Evolutionary conservation across 2,113 vertebrate genomes (phyloP).

Genomic region (Oryzias curvinotus): DNA sequence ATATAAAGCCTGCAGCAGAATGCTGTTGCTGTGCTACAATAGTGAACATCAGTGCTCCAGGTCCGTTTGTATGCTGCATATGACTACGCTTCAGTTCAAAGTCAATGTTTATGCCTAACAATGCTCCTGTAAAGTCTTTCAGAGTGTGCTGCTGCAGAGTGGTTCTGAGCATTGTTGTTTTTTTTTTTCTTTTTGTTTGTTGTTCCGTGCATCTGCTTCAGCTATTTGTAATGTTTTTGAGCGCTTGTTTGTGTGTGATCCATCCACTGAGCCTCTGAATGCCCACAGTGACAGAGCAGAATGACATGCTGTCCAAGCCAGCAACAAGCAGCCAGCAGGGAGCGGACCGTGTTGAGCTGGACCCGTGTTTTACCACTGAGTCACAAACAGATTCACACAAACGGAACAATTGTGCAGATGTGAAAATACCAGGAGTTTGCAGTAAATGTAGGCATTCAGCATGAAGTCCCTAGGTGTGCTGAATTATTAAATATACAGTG

Average conservation of each 20-base stretch:
- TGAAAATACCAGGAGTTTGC: constrained; percentile 13
- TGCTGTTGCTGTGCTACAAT: constrained; percentile 43
- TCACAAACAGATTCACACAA: constrained; percentile 25
- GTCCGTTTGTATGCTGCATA: constrained; percentile 20
- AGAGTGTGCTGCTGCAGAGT: constrained; percentile 28
- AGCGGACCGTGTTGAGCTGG: constrained; percentile 21
- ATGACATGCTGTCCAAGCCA: constrained; percentile 55
- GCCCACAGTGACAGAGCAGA: constrained; percentile 52
- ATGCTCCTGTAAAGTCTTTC: constrained; percentile 35
- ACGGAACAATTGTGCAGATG: constrained; percentile 21
- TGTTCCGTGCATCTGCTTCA: background rate
- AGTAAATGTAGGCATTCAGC: constrained; percentile 11
- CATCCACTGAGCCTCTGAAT: constrained; percentile 58
- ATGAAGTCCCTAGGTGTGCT: constrained; percentile 16
- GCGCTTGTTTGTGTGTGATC: constrained; percentile 31
- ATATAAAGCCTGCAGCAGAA: constrained; percentile 20
- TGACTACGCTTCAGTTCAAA: constrained; percentile 24
- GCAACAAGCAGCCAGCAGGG: constrained; percentile 44
- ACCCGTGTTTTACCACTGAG: constrained; percentile 46
- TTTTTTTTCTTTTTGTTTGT: background rate
- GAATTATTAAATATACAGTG: no score
- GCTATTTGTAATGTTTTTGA: background rate
- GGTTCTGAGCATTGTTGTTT: constrained; percentile 23
- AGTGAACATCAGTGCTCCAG: constrained; percentile 34
- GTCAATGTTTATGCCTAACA: constrained; percentile 31